Evolutionary conservation across 2,797 vertebrate genomes (phyloP), one percentile per base, ranked within the genome.

Genomic region (Melanotaenia nigrans): DNA sequence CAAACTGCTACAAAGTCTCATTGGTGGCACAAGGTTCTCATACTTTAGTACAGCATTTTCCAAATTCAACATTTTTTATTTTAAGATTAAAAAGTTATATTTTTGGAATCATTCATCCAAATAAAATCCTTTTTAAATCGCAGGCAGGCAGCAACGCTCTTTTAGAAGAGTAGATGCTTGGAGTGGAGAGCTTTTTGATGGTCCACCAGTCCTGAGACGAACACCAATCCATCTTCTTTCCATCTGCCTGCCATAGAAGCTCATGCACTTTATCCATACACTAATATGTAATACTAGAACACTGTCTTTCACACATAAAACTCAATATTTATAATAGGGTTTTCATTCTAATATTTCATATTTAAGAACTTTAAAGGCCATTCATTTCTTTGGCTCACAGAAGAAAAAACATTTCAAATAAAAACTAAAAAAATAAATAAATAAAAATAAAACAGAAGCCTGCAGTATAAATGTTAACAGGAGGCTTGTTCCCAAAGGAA

Each of bases 401-500:
- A 53, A 25, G 11, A 24, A 11, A n/a, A 11, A 11, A n/a, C 30
- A 30, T 30, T 30, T 9, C 0, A 24, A 49, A 22, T 30, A 30
- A 30, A 30, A 30, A 30, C 30, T 30, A 30, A 30, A 36, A 11
- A 36, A 36, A 35, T 1, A 36, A 33, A 5, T 8, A 33, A 57
- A 11, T 20, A 28, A 33, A 57, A 35, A 59, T 51, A 13, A 57
- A 55, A 16, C n/a, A 58, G 32, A 14, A 63, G 55, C 25, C 55
- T 7, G 1, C 10, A 51, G 3, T 42, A 33, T 56, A 61, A 76
- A 73, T 60, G 54, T 59, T 62, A 68, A 53, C 62, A 69, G 59
- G 49, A n/a, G 30, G 13, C 47, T 22, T 45, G 9, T 47, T 71
- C 54, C 74, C 73, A 1, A 24, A 65, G 56, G 53, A 42, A 20